These are phyloP conservation scores for Synchiropus splendidus DNA, from an alignment of 2,113 vertebrate species.

Conservation along the genomic window DNA sequence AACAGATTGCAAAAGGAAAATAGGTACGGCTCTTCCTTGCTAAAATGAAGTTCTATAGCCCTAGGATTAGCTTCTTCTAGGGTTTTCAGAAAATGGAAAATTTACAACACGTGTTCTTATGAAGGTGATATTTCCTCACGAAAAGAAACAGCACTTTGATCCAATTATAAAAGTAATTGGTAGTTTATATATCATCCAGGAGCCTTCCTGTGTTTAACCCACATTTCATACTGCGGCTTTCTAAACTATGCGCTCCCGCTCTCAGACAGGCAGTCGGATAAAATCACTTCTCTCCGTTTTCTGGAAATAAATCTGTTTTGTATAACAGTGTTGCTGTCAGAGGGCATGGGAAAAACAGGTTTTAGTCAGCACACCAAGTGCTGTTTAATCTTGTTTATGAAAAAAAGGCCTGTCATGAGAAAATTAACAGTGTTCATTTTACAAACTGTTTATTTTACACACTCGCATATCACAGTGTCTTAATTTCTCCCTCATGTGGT, in stretches of 20 bases:
- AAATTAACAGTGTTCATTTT: conserved; percentile 34
- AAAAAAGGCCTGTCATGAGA: conserved; percentile 29
- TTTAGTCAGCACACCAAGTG: conserved; percentile 22
- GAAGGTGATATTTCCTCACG: too few relatives aligned
- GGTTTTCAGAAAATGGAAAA: too few relatives aligned
- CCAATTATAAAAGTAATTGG: background rate
- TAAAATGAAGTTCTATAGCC: too few relatives aligned
- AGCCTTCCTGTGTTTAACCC: background rate
- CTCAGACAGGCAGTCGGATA: conserved; percentile 14
- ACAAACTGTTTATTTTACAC: conserved; percentile 37
- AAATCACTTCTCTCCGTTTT: conserved; percentile 9
- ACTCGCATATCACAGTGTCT: conserved; percentile 13
- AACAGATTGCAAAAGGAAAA: too few relatives aligned
- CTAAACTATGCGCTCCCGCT: conserved; percentile 2
- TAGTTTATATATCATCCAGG: background rate
- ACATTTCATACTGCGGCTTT: background rate
- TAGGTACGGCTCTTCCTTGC: too few relatives aligned
- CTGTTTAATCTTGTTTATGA: conserved; percentile 37
- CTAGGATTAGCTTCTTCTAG: too few relatives aligned
- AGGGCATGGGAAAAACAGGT: conserved; percentile 29
- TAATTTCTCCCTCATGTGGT: background rate
- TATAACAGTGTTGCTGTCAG: conserved; percentile 13
- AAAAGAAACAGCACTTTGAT: background rate
- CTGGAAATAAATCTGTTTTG: conserved; percentile 17
- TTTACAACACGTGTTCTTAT: too few relatives aligned